A percentile compares a stretch with the other conserved stretches of the same genome.
Evolutionary conservation across 2,113 vertebrate species (phyloP).

Genomic region (Zingel zingel): DNA sequence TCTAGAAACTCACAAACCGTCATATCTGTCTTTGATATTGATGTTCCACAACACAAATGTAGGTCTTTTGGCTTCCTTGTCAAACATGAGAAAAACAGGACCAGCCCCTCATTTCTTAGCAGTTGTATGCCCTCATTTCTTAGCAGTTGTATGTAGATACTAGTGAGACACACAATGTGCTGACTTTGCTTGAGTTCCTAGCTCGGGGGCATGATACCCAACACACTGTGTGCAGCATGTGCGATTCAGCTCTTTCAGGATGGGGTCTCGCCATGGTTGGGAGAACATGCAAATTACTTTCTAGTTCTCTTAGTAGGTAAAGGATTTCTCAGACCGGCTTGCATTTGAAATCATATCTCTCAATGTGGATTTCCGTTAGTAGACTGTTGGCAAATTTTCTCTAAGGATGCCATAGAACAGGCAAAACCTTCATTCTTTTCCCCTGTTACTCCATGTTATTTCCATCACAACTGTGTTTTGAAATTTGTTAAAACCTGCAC

Average conservation of each 20-base stretch:
- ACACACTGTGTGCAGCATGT: constrained; percentile 24
- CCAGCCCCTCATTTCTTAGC: constrained; percentile 20
- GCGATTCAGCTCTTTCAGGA: constrained; percentile 27
- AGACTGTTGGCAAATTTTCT: constrained; percentile 22
- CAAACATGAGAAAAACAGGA: constrained; percentile 28
- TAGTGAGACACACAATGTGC: constrained; percentile 31
- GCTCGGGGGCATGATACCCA: constrained; percentile 35
- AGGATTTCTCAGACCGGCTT: constrained; percentile 26
- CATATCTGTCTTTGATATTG: background rate
- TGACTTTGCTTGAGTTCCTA: constrained; percentile 33
- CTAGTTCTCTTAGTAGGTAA: constrained; percentile 24
- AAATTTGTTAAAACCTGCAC: background rate
- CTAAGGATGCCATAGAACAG: constrained; percentile 13
- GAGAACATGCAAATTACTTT: constrained; percentile 45
- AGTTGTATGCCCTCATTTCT: constrained; percentile 27
- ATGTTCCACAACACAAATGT: background rate
- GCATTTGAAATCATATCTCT: constrained; percentile 24
- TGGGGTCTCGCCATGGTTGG: constrained; percentile 15
- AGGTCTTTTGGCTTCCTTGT: constrained; percentile 18
- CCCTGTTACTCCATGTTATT: background rate
- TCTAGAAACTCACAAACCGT: background rate
- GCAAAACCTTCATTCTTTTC: background rate
- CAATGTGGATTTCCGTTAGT: constrained; percentile 21
- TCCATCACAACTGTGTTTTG: background rate
- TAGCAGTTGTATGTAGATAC: constrained; percentile 21